Base-by-base conservation (phyloP, 2,113 vertebrate genomes). In the Parotia lawesii region DNA sequence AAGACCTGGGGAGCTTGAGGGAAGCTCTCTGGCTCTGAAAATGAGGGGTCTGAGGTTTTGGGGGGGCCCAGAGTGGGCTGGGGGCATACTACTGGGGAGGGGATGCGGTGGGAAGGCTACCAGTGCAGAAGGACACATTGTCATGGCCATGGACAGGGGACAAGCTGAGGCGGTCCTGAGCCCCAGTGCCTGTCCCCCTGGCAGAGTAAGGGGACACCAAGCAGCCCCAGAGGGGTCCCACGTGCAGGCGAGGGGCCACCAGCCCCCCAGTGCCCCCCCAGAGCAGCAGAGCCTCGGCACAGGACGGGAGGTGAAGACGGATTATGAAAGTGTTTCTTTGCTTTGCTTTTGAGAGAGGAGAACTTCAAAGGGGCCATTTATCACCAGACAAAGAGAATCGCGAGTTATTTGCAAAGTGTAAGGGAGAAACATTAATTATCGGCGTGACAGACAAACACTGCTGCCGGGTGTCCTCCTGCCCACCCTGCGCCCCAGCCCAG, bases 301-400 rank as follows among this genome's bases (percentile, higher is more conserved):
- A 88, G 88, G 88, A 91, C 6, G 57, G 82, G 50, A 62, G 81
- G 75, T 71, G 89, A 78, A 94, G 76, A 33, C 5, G 40, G 89
- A 87, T 91, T 85, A 85, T 93, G 93, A 90, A 96, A 93, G 85
- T 93, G 92, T 91, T 95, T 93, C 96, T 96, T 95, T 93, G 93
- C 92, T 96, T 96, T 96, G 67, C 93, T 92, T 95, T 89, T 83
- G 93, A 95, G 95, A 94, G 85, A 77, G 82, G 85, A 91, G 83
- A 96, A 94, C 91, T 96, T 96, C 95, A 96, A 97, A 96, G 89
- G 75, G 66, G 81, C 81, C 85, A 89, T 91, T 95, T 90, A 91
- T 90, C 90, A 90, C 90, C 82, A 70, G 75, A 90, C 94, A 97
- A 96, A 95, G 91, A 94, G 94, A 96, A 81, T 88, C 22, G 83